A percentile compares a stretch with the other conserved stretches of the same genome.
These are phyloP conservation scores for Micrasema minimum DNA, from an alignment of 1,140 invertebrate species.

Conservation along the genomic window DNA sequence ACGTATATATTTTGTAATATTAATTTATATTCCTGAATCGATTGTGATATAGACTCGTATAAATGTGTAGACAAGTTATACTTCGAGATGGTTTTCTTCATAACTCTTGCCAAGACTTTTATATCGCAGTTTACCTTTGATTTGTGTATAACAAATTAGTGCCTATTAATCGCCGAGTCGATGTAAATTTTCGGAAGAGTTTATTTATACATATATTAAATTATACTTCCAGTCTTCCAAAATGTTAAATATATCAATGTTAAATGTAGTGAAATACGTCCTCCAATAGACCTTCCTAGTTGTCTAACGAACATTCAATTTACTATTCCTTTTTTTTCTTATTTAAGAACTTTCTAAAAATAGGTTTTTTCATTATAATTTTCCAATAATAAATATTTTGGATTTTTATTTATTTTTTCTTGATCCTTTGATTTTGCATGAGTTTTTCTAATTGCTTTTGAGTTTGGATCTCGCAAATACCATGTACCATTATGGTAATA, in stretches of 20 bases:
- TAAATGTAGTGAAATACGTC: background rate
- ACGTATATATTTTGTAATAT: slow-evolving; percentile 22
- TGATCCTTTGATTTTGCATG: slow-evolving; percentile 3
- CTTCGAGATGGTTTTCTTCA: slow-evolving; percentile 11
- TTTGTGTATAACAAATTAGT: slow-evolving; percentile 17
- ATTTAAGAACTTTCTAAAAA: background rate
- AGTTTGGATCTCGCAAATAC: background rate
- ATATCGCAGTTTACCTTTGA: slow-evolving; percentile 13
- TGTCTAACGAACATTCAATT: background rate
- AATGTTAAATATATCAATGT: background rate
- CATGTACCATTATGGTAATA: no score
- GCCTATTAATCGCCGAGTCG: slow-evolving; percentile 5
- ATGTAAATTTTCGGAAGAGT: background rate
- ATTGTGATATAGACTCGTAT: slow-evolving; percentile 28
- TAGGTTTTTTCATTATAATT: slow-evolving; percentile 18
- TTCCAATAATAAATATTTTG: slow-evolving; percentile 23
- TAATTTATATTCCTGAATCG: slow-evolving; percentile 21
- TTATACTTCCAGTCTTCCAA: slow-evolving; percentile 26
- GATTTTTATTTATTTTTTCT: slow-evolving; percentile 6
- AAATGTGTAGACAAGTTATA: background rate
- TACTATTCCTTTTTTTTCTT: background rate
- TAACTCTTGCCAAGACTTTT: slow-evolving; percentile 1
- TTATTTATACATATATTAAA: slow-evolving; percentile 2
- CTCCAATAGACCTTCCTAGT: background rate
- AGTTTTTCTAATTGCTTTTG: slow-evolving; percentile 1